Evolutionary conservation across 2,113 vertebrate genomes (phyloP).

Genomic region (Benthochromis sp.): DNA sequence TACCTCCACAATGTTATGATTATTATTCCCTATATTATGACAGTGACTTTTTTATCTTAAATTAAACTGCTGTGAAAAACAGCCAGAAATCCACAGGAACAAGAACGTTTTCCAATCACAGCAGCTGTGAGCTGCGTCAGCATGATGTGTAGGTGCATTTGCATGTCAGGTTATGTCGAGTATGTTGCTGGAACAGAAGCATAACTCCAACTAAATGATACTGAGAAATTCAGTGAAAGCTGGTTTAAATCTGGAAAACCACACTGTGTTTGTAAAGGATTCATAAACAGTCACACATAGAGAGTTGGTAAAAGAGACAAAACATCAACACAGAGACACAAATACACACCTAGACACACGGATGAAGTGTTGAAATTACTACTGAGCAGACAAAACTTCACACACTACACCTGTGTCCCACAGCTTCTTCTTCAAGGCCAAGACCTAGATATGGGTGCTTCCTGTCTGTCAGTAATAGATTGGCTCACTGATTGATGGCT

Average conservation of each 20-base stretch:
- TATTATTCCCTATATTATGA: neutral
- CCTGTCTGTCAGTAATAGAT: neutral
- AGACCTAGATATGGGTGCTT: neutral
- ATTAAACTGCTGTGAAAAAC: neutral
- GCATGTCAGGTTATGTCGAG: neutral
- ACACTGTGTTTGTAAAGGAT: neutral
- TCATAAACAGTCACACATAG: neutral
- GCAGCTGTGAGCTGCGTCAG: neutral
- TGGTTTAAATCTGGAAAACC: neutral
- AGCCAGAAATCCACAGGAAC: neutral
- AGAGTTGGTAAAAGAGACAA: neutral
- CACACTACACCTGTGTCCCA: neutral
- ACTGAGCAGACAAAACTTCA: neutral
- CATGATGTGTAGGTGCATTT: rapidly evolving
- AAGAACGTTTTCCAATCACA: neutral
- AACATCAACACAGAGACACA: neutral
- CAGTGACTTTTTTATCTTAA: neutral
- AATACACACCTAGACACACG: neutral
- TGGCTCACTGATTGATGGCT: neutral
- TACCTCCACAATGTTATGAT: neutral
- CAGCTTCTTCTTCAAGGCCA: neutral
- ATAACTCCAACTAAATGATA: neutral
- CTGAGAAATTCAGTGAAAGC: neutral
- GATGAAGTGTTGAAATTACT: neutral
- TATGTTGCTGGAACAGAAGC: neutral